Evolutionary conservation across 2,888 invertebrate species (phyloP).

Genomic region (Lottia gigantea): DNA sequence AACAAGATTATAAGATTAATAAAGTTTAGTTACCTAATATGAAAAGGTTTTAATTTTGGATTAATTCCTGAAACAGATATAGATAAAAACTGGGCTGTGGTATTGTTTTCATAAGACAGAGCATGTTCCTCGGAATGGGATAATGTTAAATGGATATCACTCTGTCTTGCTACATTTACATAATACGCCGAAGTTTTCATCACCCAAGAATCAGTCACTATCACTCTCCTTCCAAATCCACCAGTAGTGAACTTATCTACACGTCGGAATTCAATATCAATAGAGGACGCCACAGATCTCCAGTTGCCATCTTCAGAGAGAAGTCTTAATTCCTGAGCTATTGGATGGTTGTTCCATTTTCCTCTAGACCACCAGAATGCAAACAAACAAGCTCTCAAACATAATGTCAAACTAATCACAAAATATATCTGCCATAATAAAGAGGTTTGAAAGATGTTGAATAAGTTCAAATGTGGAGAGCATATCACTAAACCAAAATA

Average conservation of each 20-base stretch:
- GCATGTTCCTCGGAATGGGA: slow-evolving; percentile 73
- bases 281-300: slow-evolving; percentile 77
- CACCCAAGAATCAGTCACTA: slow-evolving; percentile 85
- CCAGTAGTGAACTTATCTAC: slow-evolving; percentile 68
- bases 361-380: slow-evolving; percentile 78
- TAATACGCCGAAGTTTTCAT: slow-evolving; percentile 83
- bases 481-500: slow-evolving; percentile 51
- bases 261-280: slow-evolving; percentile 81
- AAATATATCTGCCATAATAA: slow-evolving; percentile 50
- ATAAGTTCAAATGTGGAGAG: slow-evolving; percentile 45
- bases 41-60: slow-evolving; percentile 55
- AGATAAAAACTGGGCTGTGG: slow-evolving; percentile 84
- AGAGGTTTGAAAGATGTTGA: slow-evolving; percentile 37
- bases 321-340: slow-evolving; percentile 75
- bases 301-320: slow-evolving; percentile 70
- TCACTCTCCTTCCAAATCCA: slow-evolving; percentile 57
- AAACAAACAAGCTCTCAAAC: slow-evolving; percentile 71
- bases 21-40: slow-evolving; percentile 66
- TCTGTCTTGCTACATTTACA: slow-evolving; percentile 81
- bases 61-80: slow-evolving; percentile 75
- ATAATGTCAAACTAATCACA: slow-evolving; percentile 64
- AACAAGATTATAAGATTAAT: slow-evolving; percentile 70
- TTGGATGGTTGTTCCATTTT: slow-evolving; percentile 81
- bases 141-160: slow-evolving; percentile 80
- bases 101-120: slow-evolving; percentile 77